A percentile compares a stretch with the other conserved stretches of the same genome.
These are phyloP conservation scores for Sialia sialis DNA, from an alignment of 2,113 vertebrate species.

Conservation along the genomic window DNA sequence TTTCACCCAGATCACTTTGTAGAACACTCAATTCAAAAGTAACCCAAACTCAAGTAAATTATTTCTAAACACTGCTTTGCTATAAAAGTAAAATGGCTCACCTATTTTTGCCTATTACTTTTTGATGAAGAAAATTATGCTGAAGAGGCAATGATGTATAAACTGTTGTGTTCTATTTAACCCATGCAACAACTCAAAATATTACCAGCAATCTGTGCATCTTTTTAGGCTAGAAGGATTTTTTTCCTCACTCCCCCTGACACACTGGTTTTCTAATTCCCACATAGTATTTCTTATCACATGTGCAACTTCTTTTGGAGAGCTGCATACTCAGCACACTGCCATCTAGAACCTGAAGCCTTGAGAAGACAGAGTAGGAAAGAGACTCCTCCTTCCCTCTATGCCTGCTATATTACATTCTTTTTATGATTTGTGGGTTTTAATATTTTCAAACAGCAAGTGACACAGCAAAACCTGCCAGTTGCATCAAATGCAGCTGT, in stretches of 20 bases:
- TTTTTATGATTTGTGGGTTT: not conserved
- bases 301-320: accelerated
- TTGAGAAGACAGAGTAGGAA: not conserved
- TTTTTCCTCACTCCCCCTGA: not conserved
- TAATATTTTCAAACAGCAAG: not conserved
- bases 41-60: not conserved
- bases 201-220: not conserved
- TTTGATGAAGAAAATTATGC: not conserved
- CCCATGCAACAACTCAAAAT: not conserved
- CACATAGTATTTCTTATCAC: not conserved
- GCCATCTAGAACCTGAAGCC: not conserved
- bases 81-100: not conserved
- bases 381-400: not conserved
- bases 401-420: not conserved
- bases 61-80: not conserved
- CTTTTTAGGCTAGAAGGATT: not conserved
- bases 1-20: not conserved
- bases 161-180: not conserved
- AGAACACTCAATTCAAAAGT: not conserved
- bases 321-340: not conserved
- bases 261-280: not conserved
- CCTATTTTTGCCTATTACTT: not conserved
- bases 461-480: not conserved
- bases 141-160: not conserved
- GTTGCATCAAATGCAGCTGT: not conserved